These are phyloP conservation scores for Leucoraja ocellata DNA, from an alignment of 2,797 vertebrate genomes.

Conservation along the genomic window DNA sequence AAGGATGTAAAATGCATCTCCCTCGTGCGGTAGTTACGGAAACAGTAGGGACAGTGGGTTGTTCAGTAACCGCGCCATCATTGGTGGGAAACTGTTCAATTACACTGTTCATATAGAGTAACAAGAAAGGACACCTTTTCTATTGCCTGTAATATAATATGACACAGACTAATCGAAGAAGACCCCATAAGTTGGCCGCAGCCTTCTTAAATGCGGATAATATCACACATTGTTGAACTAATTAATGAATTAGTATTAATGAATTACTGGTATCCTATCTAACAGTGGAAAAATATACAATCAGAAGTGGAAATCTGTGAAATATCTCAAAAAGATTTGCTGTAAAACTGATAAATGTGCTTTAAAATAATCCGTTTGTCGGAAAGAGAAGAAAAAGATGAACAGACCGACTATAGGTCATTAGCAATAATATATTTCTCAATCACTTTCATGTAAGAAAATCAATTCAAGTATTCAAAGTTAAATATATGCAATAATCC, in stretches of 20 bases:
- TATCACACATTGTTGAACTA: too few species aligned
- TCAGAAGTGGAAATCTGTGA: not conserved
- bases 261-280: not conserved
- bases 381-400: not conserved
- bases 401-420: too few species aligned
- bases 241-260: too few species aligned
- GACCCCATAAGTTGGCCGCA: not conserved
- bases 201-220: conserved; percentile 22
- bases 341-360: not conserved
- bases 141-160: not conserved
- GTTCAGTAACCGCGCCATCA: conserved; percentile 28
- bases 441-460: not conserved
- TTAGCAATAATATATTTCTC: not conserved
- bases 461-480: not conserved
- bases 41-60: not conserved
- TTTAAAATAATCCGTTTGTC: not conserved
- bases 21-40: conserved; percentile 3
- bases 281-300: not conserved
- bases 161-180: not conserved
- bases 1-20: conserved; percentile 24
- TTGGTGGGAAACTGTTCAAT: conserved; percentile 3
- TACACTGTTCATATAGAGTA: not conserved
- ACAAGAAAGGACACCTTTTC: conserved; percentile 21
- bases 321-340: not conserved
- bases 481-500: not conserved